Evolutionary conservation across 2,113 vertebrate species (phyloP), one percentile per base, ranked within the genome.

Genomic region (Corynorhinus townsendii): DNA sequence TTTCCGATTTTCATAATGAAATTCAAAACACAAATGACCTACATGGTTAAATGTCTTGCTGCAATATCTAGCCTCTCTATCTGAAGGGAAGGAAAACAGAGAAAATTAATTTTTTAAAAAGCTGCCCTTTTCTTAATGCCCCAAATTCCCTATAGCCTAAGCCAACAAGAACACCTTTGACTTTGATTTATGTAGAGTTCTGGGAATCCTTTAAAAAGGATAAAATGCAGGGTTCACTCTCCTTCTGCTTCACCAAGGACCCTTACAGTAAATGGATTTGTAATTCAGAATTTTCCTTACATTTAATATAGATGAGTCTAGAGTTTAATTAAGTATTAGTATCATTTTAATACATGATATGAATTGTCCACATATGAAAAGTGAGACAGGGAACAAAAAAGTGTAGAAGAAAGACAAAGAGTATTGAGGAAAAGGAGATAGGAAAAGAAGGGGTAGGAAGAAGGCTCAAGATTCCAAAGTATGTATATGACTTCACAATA

Each of bases 1-100:
- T 96, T 88, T 91, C 68, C 52, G 26, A 72, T 82, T 92, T 95
- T 95, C n/a, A 73, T 66, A 92, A 92, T 75, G 93, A 92, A 92
- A 88, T 64, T 92, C 73, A 82, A 94, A 93, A 86, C 76, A 84
- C 80, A 86, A 95, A 92, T 84, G 72, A 94, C 85, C 47, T 92
- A 89, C 43, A 80, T 19, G n/a, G 7, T 79, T 95, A 79, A 92
- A 90, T 92, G 73, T 88, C 82, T 88, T 69, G 19, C 62, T 92
- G 3, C 4, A 79, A 45, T 88, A 72, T 1, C 4, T 7, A 40
- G 16, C 43, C 15, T 92, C 81, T 90, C 47, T 71, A 79, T 64
- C 5, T 24, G 26, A 92, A 75, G 22, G 54, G 9, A 87, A 88
- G 16, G 4, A 90, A 95, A 92, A 54, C 14, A 84, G 28, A 84